Evolutionary conservation across 2,797 vertebrate species (phyloP), one percentile per base, ranked within the genome.

Genomic region (Allobates femoralis): DNA sequence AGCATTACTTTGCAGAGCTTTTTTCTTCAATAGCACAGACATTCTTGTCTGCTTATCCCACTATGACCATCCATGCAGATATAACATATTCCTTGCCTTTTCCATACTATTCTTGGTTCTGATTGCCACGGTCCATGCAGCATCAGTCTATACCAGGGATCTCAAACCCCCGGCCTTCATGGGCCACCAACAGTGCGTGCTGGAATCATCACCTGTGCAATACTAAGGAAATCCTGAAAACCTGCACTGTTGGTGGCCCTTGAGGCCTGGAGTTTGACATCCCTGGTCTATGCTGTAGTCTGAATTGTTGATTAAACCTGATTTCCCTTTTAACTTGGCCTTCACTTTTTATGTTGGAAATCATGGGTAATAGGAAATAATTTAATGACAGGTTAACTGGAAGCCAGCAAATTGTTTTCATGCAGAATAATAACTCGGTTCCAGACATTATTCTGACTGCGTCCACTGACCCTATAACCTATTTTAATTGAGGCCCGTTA

Each of bases 401-500:
- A 74, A 46, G 41, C 23, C 69, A 60, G 55, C 30, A 60, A 62
- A 60, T 79, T 60, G 77, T 62, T 79, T 79, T 62, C 56, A 60
- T 62, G 77, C 77, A 79, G 58, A 79, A 60, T 79, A 53, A 79
- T 34, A 81, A 66, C 26, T 51, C 16, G 6, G 23, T 60, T 60
- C 69, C 11, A 34, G 37, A 83, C n/a, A 74, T 73, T 60, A 60
- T 74, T 83, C 69, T 41, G 53, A 73, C 34, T 75, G 69, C 50
- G 81, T 74, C n/a, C 34, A 46, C 69, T 74, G 81, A 60, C 81
- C 69, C 69, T 26, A 62, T 83, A 83, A 83, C 67, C 81, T 62
- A 75, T 34, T 83, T 83, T 75, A 83, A 83, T 83, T 74, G 81
- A 60, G 69, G 74, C n/a, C 23, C 18, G 56, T 58, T 74, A 83